A percentile compares a stretch with the other conserved stretches of the same genome.
These are phyloP conservation scores for Bhutanitis thaidina DNA, from an alignment of 2,888 invertebrate genomes.

Conservation along the genomic window DNA sequence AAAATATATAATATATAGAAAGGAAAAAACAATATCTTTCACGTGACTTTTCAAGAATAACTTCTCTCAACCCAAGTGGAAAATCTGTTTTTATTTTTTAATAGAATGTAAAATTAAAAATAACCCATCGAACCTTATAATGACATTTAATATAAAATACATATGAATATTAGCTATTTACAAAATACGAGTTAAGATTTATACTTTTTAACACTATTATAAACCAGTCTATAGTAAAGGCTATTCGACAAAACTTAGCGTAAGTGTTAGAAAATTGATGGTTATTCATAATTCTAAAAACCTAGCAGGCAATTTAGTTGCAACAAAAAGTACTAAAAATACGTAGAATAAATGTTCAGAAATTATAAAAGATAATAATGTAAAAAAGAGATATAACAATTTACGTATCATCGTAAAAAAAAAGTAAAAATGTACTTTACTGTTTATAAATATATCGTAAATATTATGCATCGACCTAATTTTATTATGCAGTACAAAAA, in stretches of 20 bases:
- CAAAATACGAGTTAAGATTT: slow-evolving; percentile 78
- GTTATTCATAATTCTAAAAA: slow-evolving; percentile 48
- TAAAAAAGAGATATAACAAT: slow-evolving; percentile 25
- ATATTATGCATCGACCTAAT: slow-evolving; percentile 58
- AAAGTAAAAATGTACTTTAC: slow-evolving; percentile 30
- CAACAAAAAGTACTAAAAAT: slow-evolving; percentile 27
- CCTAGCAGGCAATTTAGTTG: slow-evolving; percentile 70
- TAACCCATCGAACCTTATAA: slow-evolving; percentile 77
- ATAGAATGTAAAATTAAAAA: slow-evolving; percentile 76
- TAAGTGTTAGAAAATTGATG: slow-evolving; percentile 70
- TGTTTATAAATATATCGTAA: slow-evolving; percentile 30
- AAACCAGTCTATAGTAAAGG: slow-evolving; percentile 80
- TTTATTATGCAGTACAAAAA: slow-evolving; percentile 58
- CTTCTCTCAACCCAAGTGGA: slow-evolving; percentile 51
- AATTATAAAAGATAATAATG: slow-evolving; percentile 21
- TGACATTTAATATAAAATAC: slow-evolving; percentile 77
- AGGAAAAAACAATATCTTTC: slow-evolving; percentile 66
- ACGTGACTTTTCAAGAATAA: slow-evolving; percentile 52
- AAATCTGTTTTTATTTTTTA: slow-evolving; percentile 63
- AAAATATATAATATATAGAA: slow-evolving; percentile 79
- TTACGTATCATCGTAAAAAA: slow-evolving; percentile 29
- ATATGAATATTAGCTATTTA: slow-evolving; percentile 79
- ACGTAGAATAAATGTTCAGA: slow-evolving; percentile 21
- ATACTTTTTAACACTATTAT: slow-evolving; percentile 73
- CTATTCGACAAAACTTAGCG: slow-evolving; percentile 76